phyloP scores from a whole-genome alignment of 2,888 invertebrate species.

The Campoletis raptor region DNA sequence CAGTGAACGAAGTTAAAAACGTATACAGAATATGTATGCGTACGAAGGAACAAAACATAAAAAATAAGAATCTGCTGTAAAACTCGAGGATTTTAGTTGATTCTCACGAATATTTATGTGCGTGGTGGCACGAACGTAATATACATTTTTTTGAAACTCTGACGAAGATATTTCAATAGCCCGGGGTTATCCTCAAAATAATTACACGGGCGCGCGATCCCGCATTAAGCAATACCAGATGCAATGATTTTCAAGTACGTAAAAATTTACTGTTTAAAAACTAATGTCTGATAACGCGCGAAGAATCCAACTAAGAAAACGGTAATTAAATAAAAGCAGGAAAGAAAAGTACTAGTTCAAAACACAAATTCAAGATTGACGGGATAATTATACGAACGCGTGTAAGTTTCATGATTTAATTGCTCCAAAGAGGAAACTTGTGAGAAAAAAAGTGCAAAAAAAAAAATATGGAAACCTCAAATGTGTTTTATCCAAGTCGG shows the following conservation, averaged over 20 bases:
- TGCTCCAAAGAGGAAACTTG: neutral
- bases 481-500: neutral
- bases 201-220: neutral
- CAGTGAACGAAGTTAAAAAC: neutral
- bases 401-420: constrained; percentile 12
- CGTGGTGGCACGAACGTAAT: constrained; percentile 10
- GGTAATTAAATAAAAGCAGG: constrained; percentile 1
- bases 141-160: neutral
- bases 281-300: neutral
- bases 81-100: constrained; percentile 16
- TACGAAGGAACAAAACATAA: neutral
- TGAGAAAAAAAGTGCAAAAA: neutral
- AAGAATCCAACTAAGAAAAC: neutral
- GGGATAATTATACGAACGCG: constrained; percentile 16
- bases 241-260: neutral
- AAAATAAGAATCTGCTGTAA: neutral
- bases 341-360: neutral
- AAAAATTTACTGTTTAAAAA: constrained; percentile 1
- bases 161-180: neutral
- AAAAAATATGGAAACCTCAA: neutral
- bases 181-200: constrained; percentile 19
- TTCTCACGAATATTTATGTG: constrained; percentile 27
- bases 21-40: neutral
- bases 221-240: neutral
- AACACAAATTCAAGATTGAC: neutral